Evolutionary conservation across 2,888 invertebrate species (phyloP), one percentile per base, ranked within the genome.

Genomic region (Oscheius onirici): DNA sequence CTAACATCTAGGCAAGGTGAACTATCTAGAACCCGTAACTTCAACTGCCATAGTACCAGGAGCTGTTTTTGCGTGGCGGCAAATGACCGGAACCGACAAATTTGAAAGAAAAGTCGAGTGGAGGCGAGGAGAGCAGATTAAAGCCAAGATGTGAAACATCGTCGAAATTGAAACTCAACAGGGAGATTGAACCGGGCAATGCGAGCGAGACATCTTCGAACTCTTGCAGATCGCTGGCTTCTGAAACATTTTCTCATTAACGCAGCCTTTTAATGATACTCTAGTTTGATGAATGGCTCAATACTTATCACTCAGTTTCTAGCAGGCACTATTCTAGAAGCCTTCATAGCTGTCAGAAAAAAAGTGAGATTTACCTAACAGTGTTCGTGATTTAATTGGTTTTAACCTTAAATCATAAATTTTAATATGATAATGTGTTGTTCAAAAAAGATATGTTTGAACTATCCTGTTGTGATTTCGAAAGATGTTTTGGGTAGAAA

Each of bases 141-240:
- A 63, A 65, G 54, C 60, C 65, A 26, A 68, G 54, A 49, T 72
- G 72, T 20, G 69, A 69, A 10, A 69, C 20, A 24, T 65, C 57
- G 28, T 51, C 49, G 54, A 55, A 71, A 17, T 43, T 26, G 57
- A 52, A 55, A 52, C 34, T 55, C 22, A 71, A 24, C 26, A 70
- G 44, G 57, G 57, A 67, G 44, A 70, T 54, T 11, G 63, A 63
- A 11, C 44, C 44, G 8, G 52, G 63, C 17, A 70, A 11, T n/a
- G 40, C 51, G 5, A 8, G 34, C 8, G 43, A 41, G 41, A 15
- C 28, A 17, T 46, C 17, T 24, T 51, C 44, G 22, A 63, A 34
- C 13, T 41, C 34, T 15, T n/a, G 26, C 17, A 70, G 70, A 63
- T 41, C 70, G 15, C 46, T 54, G 22, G 34, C 58, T 20, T 28